Conservation (phyloP, 2,113 vertebrate genomes). For the Oplegnathus fasciatus region DNA sequence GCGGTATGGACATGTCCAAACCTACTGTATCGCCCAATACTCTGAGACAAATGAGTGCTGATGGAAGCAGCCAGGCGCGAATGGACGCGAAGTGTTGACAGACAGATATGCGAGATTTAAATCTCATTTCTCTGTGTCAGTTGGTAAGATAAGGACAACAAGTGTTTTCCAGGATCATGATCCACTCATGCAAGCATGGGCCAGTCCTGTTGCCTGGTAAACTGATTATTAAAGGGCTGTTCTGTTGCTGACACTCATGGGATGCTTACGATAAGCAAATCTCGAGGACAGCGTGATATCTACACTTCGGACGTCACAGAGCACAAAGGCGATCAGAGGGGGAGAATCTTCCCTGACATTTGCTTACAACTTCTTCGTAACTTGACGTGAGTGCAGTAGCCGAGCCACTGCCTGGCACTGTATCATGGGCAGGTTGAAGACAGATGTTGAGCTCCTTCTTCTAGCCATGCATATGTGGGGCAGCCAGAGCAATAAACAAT, state of each 20-base stretch:
- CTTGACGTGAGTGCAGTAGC: not conserved
- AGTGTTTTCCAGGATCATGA: not conserved
- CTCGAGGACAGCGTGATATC: not conserved
- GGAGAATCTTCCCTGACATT: not conserved
- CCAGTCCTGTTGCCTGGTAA: not conserved
- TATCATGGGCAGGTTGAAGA: constrained; percentile 9
- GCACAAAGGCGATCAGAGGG: not conserved
- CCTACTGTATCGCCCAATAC: not conserved
- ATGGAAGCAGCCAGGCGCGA: not conserved
- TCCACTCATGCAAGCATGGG: not conserved
- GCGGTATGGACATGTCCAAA: constrained; percentile 29
- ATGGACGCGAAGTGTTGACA: not conserved
- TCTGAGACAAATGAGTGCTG: not conserved
- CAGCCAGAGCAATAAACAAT: constrained; percentile 63
- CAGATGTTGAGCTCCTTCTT: constrained; percentile 60
- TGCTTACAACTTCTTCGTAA: not conserved
- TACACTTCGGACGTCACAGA: not conserved
- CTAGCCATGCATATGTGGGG: constrained; percentile 29
- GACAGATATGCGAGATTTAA: not conserved
- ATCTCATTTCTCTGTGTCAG: not conserved
- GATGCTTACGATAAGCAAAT: not conserved
- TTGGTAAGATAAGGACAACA: not conserved
- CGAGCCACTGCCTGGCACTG: constrained; percentile 5
- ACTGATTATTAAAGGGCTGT: not conserved
- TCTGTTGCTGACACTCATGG: not conserved